Percentiles rank a stretch among this genome's conserved stretches.
Evolutionary conservation across 2,797 vertebrate species (phyloP).

Genomic region (Pseudochirops corinnae): DNA sequence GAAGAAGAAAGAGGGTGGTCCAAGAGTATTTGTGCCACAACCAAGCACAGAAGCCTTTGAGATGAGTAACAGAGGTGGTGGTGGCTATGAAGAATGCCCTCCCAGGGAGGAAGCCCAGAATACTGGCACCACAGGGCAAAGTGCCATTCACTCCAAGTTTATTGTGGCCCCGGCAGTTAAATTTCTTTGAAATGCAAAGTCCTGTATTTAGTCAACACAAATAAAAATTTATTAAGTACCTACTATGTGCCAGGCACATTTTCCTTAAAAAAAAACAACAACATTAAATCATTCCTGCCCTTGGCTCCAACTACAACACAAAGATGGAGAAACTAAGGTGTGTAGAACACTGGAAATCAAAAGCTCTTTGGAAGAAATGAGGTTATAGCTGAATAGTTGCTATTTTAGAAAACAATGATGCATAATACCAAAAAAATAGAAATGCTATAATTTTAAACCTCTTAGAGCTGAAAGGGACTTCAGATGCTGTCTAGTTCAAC

Average conservation of each 20-base stretch:
- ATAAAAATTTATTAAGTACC: neutral
- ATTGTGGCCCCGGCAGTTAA: neutral
- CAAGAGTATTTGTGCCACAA: neutral
- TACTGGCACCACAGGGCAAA: neutral
- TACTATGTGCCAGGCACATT: neutral
- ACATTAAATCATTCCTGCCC: neutral
- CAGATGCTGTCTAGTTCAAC: neutral
- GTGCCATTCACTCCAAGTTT: neutral
- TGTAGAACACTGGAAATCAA: neutral
- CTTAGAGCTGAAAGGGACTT: neutral
- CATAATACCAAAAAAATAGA: neutral
- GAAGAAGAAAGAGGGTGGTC: neutral
- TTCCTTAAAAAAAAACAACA: neutral
- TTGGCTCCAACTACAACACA: neutral
- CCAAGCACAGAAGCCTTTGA: neutral
- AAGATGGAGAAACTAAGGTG: neutral
- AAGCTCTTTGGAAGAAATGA: neutral
- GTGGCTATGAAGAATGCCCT: neutral
- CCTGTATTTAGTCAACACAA: neutral
- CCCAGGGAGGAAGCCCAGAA: neutral
- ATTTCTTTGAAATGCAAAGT: constrained; percentile 22
- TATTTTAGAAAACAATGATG: neutral
- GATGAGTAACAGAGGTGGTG: neutral
- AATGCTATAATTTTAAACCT: neutral
- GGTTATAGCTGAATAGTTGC: neutral